Conservation (phyloP, 1,140 invertebrate genomes). For the Cepaea nemoralis region DNA sequence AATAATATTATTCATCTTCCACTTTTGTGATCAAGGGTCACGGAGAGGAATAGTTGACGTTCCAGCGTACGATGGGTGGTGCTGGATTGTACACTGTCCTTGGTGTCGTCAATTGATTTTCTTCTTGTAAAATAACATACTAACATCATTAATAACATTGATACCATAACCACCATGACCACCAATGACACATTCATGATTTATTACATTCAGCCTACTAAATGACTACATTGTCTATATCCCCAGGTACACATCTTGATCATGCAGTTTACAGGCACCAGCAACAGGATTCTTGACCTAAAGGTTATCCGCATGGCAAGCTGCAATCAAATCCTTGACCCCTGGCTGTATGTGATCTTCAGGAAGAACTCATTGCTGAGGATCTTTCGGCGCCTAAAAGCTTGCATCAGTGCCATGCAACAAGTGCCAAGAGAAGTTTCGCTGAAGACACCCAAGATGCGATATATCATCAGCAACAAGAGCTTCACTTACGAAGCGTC, state of each 20-base stretch:
- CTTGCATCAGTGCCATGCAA: conserved; percentile 32
- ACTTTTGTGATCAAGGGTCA: too few relatives aligned
- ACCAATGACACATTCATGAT: too few relatives aligned
- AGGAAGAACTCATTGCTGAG: conserved; percentile 58
- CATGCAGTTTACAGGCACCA: conserved; percentile 62
- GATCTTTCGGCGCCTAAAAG: conserved; percentile 51
- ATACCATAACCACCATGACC: too few relatives aligned
- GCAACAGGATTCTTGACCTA: conserved; percentile 66
- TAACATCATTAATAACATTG: too few relatives aligned
- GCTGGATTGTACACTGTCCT: too few relatives aligned
- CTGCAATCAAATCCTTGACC: conserved; percentile 73
- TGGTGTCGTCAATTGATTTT: too few relatives aligned
- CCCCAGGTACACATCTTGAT: conserved; percentile 70
- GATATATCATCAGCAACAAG: conserved; percentile 11
- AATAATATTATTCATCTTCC: too few relatives aligned
- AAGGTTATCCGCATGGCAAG: conserved; percentile 69
- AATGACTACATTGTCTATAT: too few relatives aligned
- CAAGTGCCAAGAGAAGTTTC: not conserved
- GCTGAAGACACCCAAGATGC: not conserved
- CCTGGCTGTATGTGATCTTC: conserved; percentile 72
- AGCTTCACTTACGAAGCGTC: conserved; percentile 16
- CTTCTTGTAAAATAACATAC: too few relatives aligned
- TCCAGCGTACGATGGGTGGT: too few relatives aligned
- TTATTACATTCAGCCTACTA: too few relatives aligned
- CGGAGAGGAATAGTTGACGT: too few relatives aligned